Conservation (phyloP, 2,888 invertebrate genomes). For the Leucoma salicis region DNA sequence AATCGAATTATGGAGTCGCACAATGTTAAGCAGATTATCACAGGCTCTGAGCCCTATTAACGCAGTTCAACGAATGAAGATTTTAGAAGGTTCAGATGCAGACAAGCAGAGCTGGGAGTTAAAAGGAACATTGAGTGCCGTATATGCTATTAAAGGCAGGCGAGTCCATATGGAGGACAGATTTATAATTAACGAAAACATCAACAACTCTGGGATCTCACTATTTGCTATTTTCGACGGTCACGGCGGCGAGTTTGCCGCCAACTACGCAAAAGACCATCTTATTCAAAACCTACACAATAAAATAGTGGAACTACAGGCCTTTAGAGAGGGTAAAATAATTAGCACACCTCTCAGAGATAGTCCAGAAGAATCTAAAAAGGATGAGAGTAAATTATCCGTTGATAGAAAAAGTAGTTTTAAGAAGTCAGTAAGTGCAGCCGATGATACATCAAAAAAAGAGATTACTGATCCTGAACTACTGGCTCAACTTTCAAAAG, state of each 20-base stretch:
- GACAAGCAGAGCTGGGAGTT: constrained; percentile 88
- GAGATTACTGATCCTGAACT: constrained; percentile 87
- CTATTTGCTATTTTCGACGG: constrained; percentile 97
- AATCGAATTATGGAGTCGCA: constrained; percentile 91
- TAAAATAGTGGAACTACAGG: constrained; percentile 88
- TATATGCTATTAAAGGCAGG: constrained; percentile 94
- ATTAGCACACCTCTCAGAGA: constrained; percentile 53
- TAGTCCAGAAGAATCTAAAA: constrained; percentile 59
- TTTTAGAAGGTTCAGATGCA: constrained; percentile 78
- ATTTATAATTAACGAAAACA: constrained; percentile 93
- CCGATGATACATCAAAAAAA: constrained; percentile 80
- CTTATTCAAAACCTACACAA: constrained; percentile 90
- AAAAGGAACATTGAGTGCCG: constrained; percentile 88
- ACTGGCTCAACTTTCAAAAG: constrained; percentile 84
- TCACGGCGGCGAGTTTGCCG: constrained; percentile 97
- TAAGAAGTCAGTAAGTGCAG: constrained; percentile 84
- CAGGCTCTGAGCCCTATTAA: constrained; percentile 84
- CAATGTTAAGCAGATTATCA: constrained; percentile 86
- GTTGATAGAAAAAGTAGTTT: constrained; percentile 85
- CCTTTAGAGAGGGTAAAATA: constrained; percentile 83
- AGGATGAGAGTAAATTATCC: constrained; percentile 61
- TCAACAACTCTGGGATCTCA: constrained; percentile 92
- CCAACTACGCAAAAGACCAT: constrained; percentile 95
- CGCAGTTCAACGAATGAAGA: constrained; percentile 83
- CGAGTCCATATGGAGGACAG: constrained; percentile 97